Conservation (phyloP, 2,113 vertebrate species). For the Sardina pilchardus region DNA sequence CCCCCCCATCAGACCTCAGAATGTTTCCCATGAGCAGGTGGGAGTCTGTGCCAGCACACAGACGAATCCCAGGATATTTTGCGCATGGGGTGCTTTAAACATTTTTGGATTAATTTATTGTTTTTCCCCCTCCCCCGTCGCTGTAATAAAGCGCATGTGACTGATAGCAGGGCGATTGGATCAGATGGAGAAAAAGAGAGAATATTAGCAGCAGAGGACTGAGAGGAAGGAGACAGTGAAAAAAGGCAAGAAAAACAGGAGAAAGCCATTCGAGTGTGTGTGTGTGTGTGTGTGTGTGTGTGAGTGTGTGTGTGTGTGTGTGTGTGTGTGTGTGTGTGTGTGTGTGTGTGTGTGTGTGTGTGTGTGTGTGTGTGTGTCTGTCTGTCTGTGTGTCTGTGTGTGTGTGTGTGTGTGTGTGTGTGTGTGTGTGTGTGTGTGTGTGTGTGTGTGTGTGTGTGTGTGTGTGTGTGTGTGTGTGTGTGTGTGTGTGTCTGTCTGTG, state of each 20-base stretch:
- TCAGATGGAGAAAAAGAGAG: not conserved
- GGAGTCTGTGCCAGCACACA: constrained; percentile 39
- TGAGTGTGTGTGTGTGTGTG: not conserved
- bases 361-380: too few species aligned
- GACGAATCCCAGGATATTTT: constrained; percentile 46
- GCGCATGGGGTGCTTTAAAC: constrained; percentile 47
- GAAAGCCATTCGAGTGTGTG: not conserved
- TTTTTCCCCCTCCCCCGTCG: not conserved
- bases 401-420: too few species aligned
- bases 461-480: not conserved
- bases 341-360: not conserved
- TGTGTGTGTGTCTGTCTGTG: not conserved
- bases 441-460: not conserved
- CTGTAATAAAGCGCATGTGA: not conserved
- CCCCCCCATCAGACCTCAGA: constrained; percentile 20
- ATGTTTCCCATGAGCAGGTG: not conserved
- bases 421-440: not conserved
- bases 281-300: constrained; percentile 1
- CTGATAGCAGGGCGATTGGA: not conserved
- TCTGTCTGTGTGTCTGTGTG: too few species aligned
- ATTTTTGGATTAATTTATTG: not conserved
- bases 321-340: not conserved
- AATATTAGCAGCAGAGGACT: not conserved
- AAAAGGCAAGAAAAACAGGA: not conserved
- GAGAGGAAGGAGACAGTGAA: not conserved